Conservation (phyloP, 2,113 vertebrate genomes). For the Centropus unirufus region DNA sequence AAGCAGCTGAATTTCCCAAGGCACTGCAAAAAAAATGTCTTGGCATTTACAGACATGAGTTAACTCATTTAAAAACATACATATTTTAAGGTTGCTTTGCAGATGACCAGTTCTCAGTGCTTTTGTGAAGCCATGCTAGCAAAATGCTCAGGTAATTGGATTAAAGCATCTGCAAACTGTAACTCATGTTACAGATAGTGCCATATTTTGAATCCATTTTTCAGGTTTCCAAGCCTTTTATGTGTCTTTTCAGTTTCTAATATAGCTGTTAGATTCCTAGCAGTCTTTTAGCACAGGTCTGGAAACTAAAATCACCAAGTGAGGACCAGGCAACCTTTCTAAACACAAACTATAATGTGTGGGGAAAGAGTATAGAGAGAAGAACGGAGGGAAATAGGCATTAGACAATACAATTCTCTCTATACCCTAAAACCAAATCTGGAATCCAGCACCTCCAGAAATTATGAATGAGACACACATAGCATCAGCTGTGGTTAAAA, state of each 20-base stretch:
- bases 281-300: background rate
- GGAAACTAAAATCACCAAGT: background rate
- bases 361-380: background rate
- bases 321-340: background rate
- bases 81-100: background rate
- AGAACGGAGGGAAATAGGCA: background rate
- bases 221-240: background rate
- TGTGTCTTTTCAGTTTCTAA: background rate
- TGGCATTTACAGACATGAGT: background rate
- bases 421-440: background rate
- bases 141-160: background rate
- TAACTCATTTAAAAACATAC: background rate
- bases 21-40: background rate
- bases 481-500: background rate
- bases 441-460: background rate
- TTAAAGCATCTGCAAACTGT: conserved; percentile 10
- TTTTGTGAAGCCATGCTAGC: background rate
- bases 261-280: background rate
- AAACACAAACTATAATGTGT: background rate
- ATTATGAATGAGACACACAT: background rate
- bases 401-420: background rate
- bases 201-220: background rate
- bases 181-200: background rate
- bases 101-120: background rate
- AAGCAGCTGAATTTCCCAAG: background rate